Evolutionary conservation across 2,888 invertebrate species (phyloP), one percentile per base, ranked within the genome.

Genomic region (Phania funesta): DNA sequence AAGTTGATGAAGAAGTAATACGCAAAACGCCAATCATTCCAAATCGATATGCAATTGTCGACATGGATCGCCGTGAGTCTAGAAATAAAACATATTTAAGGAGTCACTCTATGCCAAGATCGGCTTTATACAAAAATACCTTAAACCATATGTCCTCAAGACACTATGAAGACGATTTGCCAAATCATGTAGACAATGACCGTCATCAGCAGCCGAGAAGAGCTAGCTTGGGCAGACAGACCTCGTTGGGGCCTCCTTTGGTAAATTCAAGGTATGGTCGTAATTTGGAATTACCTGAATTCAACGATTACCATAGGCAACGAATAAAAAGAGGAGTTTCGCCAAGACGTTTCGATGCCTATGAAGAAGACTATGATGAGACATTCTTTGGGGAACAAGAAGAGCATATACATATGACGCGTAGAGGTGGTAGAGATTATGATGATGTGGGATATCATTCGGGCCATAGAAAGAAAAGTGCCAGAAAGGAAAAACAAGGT

Each of bases 1-100:
- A 89, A 56, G 85, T 89, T 3, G 89, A 90, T 52, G 90, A 89
- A 58, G 90, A 90, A 74, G 85, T 89, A 29, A 87, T 90, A 13
- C 92, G 92, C 38, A 92, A 92, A 80, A 92, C 93, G 0, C 93
- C 95, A 0, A 94, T 95, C 38, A 92, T 95, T 46, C 94, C 93
- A 87, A 95, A 95, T 89, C 93, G 93, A 85, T 95, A 95, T 87
- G 95, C 94, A 0, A 90, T 94, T 62, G 93, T 94, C 62, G 91
- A 91, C 58, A 83, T 87, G 11, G 87, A 85, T 3, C 75, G 85
- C 32, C 84, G 68, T 24, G 75, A 81, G 13, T 75, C 60, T 2
- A 80, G 84, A 6, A 44, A 75, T 2, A 84, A 86, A 7, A 80
- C 83, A 9, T 80, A 86, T 2, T 85, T 87, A 3, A 86, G 90